These are phyloP conservation scores for Drusus annulatus DNA, from an alignment of 1,140 invertebrate species.

Conservation along the genomic window DNA sequence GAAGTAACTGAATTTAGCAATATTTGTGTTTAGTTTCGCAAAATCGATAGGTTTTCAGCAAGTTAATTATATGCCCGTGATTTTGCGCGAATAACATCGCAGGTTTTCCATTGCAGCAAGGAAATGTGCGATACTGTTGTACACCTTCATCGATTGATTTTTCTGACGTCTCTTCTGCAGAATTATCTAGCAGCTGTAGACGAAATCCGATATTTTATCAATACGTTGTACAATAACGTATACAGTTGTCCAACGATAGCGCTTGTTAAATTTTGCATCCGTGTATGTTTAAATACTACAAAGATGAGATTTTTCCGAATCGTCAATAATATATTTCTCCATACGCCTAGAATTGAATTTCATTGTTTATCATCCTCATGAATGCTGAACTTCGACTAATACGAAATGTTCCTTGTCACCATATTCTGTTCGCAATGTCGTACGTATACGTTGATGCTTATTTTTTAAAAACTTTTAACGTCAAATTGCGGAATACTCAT, in stretches of 20 bases:
- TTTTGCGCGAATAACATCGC: not conserved
- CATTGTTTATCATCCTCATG: conserved; percentile 18
- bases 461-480: too few relatives aligned
- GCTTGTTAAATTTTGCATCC: too few relatives aligned
- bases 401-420: too few relatives aligned
- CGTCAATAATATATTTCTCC: conserved; percentile 25
- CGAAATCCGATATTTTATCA: conserved; percentile 17
- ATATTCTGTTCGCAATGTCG: too few relatives aligned
- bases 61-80: not conserved
- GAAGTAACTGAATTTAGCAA: conserved; percentile 43
- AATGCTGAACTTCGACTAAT: too few relatives aligned
- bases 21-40: conserved; percentile 7
- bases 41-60: not conserved
- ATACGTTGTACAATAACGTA: not conserved
- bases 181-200: conserved; percentile 46
- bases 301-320: not conserved
- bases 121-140: conserved; percentile 12
- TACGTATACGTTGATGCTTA: too few relatives aligned
- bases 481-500: too few relatives aligned
- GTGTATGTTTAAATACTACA: too few relatives aligned
- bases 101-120: not conserved
- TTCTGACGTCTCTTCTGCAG: conserved; percentile 48
- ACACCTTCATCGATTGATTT: conserved; percentile 47
- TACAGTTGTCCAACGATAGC: too few relatives aligned
- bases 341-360: conserved; percentile 18